Percentiles rank a stretch among this genome's conserved stretches.
Conservation (phyloP, 2,797 vertebrate genomes). For the Lycodopsis pacificus region DNA sequence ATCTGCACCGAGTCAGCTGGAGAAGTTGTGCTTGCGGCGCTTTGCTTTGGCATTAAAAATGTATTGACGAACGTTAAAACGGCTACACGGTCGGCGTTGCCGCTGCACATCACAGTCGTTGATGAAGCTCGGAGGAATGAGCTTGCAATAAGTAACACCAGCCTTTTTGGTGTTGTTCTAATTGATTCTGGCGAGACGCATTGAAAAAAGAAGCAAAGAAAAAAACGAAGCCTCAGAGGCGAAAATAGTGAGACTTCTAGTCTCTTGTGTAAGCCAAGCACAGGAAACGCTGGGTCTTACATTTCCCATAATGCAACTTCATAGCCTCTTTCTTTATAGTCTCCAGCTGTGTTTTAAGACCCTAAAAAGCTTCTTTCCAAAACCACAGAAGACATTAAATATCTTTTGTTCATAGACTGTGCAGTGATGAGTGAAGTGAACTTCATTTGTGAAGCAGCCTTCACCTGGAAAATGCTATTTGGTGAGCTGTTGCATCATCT, state of each 20-base stretch:
- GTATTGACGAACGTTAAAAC: neutral
- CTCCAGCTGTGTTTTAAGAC: neutral
- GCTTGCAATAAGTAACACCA: too few species aligned
- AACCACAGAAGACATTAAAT: neutral
- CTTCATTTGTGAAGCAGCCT: neutral
- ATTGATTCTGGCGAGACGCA: too few species aligned
- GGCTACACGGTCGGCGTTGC: neutral
- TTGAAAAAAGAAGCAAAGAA: neutral
- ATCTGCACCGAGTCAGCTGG: neutral
- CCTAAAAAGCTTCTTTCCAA: neutral
- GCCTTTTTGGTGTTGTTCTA: too few species aligned
- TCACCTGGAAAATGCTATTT: neutral
- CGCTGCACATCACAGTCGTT: neutral
- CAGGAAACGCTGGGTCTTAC: neutral
- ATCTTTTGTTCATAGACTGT: neutral
- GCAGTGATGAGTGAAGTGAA: neutral
- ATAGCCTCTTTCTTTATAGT: neutral
- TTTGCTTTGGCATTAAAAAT: neutral
- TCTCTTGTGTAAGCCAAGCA: neutral
- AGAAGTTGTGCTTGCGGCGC: neutral
- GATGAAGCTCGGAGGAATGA: neutral
- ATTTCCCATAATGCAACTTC: conserved; percentile 1
- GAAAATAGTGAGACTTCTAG: neutral
- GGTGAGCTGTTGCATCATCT: neutral
- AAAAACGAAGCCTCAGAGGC: too few species aligned